Percentiles rank a stretch among this genome's conserved stretches.
These are phyloP conservation scores for Campoletis raptor DNA, from an alignment of 2,888 invertebrate genomes.

Conservation along the genomic window DNA sequence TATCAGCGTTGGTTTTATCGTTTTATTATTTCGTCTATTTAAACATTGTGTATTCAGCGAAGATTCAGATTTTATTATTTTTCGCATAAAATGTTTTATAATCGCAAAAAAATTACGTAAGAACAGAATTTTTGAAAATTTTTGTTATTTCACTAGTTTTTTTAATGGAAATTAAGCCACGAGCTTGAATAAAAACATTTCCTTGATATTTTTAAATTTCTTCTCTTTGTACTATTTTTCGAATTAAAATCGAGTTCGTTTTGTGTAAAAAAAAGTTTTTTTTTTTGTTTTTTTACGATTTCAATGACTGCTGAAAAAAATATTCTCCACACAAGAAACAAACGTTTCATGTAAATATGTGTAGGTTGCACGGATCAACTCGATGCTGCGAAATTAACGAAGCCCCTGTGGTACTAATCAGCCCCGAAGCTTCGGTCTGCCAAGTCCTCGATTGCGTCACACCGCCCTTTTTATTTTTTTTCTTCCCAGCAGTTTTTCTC, in stretches of 20 bases:
- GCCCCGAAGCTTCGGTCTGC: slow-evolving; percentile 50
- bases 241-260: background rate
- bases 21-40: background rate
- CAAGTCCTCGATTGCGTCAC: slow-evolving; percentile 54
- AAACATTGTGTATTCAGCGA: background rate
- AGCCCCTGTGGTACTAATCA: slow-evolving; percentile 64
- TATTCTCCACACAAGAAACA: background rate
- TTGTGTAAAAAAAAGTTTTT: too few relatives aligned
- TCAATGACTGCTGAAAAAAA: background rate
- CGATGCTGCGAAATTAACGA: slow-evolving; percentile 57
- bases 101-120: background rate
- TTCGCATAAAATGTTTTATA: background rate
- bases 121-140: background rate
- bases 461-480: slow-evolving; percentile 2
- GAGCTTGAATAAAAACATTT: background rate
- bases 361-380: slow-evolving; percentile 7
- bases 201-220: background rate
- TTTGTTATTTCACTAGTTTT: background rate
- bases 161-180: too few relatives aligned
- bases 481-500: background rate
- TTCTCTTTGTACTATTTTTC: background rate
- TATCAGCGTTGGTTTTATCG: background rate
- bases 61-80: background rate
- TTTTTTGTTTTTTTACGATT: background rate
- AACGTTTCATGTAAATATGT: background rate